Evolutionary conservation across 1,140 invertebrate genomes (phyloP).

Genomic region (Drosophila ananassae): DNA sequence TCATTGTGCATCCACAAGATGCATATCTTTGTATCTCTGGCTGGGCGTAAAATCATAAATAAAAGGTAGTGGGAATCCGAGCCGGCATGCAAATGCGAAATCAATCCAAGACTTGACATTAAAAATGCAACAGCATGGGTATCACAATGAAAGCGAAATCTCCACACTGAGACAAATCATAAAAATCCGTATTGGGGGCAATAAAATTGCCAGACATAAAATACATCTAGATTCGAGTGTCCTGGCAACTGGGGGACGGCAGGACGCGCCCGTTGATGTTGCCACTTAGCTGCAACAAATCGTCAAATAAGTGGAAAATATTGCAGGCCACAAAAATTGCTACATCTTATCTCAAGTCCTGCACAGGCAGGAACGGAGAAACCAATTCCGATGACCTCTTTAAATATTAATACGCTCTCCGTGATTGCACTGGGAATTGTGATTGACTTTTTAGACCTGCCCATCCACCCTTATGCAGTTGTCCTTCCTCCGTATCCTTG

Average conservation of each 20-base stretch:
- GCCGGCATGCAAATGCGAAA: conserved; percentile 66
- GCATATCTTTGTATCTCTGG: conserved; percentile 19
- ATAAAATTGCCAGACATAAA: conserved; percentile 75
- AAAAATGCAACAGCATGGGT: conserved; percentile 58
- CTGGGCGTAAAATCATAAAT: conserved; percentile 51
- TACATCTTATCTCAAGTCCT: conserved; percentile 38
- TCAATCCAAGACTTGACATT: conserved; percentile 63
- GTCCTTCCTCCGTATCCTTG: conserved; percentile 16
- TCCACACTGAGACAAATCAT: conserved; percentile 61
- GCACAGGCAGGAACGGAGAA: conserved; percentile 46
- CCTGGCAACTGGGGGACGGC: conserved; percentile 24
- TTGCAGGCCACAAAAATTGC: conserved; percentile 77
- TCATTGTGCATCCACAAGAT: conserved; percentile 38
- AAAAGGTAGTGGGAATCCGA: conserved; percentile 11
- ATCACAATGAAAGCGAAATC: conserved; percentile 45
- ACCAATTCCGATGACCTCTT: conserved; percentile 81
- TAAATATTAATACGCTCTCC: conserved; percentile 81
- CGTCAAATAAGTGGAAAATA: conserved; percentile 80
- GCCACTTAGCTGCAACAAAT: conserved; percentile 79
- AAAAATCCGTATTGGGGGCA: conserved; percentile 30
- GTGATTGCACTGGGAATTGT: conserved; percentile 82
- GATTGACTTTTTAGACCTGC: conserved; percentile 79
- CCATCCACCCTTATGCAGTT: conserved; percentile 26
- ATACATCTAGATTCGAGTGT: conserved; percentile 35
- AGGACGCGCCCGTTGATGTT: conserved; percentile 4